Percentiles rank a stretch among this genome's conserved stretches.
phyloP scores from a whole-genome alignment of 1,140 invertebrate genomes.

The Drosophila sulfurigaster region DNA sequence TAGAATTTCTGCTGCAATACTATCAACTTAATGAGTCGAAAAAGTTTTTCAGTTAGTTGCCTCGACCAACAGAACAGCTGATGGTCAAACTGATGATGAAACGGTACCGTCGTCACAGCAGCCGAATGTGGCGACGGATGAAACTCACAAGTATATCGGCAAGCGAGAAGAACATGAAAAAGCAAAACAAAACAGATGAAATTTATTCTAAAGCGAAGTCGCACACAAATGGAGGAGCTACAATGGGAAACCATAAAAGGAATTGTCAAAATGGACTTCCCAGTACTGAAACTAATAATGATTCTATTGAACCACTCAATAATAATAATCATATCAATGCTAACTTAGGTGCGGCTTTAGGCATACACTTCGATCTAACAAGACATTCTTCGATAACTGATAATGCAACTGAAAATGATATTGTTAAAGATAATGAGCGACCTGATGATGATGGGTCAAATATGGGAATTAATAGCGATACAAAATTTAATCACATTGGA shows the following conservation, averaged over 20 bases:
- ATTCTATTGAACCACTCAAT: conserved; percentile 27
- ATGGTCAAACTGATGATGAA: conserved; percentile 43
- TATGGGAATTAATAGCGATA: conserved; percentile 24
- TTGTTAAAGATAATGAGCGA: not conserved
- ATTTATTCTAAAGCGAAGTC: not conserved
- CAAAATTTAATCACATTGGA: not conserved
- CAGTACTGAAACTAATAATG: not conserved
- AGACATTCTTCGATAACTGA: not conserved
- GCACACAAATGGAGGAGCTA: not conserved
- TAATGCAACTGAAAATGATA: conserved; percentile 3
- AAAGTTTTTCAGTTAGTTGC: conserved; percentile 85
- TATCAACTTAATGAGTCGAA: conserved; percentile 84
- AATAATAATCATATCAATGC: conserved; percentile 57
- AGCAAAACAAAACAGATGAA: not conserved
- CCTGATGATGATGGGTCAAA: not conserved
- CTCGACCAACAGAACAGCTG: conserved; percentile 79
- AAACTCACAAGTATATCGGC: conserved; percentile 35
- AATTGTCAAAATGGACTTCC: not conserved
- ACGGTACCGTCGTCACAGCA: conserved; percentile 53
- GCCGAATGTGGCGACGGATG: conserved; percentile 55
- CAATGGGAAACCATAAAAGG: not conserved
- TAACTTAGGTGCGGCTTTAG: conserved; percentile 1
- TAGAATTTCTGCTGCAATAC: conserved; percentile 81
- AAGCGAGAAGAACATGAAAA: conserved; percentile 19
- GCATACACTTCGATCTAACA: conserved; percentile 7